Evolutionary conservation across 1,140 invertebrate genomes (phyloP).

Genomic region (Sitophilus oryzae): DNA sequence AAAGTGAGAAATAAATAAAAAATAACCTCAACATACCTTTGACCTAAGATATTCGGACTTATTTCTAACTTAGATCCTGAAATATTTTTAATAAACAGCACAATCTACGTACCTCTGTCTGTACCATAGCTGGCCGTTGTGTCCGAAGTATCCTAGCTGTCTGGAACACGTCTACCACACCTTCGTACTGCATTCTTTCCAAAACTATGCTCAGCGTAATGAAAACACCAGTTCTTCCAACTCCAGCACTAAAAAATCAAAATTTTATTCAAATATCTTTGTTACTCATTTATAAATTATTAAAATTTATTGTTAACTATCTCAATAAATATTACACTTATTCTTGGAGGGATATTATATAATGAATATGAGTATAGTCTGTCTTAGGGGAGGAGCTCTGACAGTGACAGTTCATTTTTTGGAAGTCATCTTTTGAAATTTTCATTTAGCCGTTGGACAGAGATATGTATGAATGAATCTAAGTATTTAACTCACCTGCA

Average conservation of each 20-base stretch:
- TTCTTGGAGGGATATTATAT: no score
- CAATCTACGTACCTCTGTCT: slow-evolving; percentile 98
- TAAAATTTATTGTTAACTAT: no score
- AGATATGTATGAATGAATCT: not conserved
- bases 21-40: no score
- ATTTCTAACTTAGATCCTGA: no score
- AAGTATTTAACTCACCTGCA: slow-evolving; percentile 63
- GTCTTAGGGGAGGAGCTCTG: no score
- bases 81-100: slow-evolving; percentile 27
- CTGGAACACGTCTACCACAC: slow-evolving; percentile 98
- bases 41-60: no score
- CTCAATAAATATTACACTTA: no score
- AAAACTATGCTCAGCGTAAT: slow-evolving; percentile 97
- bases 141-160: slow-evolving; percentile 96
- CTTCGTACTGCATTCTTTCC: slow-evolving; percentile 98
- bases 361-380: no score
- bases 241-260: slow-evolving; percentile 67
- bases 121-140: slow-evolving; percentile 97
- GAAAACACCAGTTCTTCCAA: slow-evolving; percentile 96
- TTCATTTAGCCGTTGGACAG: no score
- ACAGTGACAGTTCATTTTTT: no score
- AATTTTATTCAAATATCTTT: not conserved
- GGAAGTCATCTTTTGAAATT: no score
- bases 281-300: not conserved
- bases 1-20: no score